These are phyloP conservation scores for Anastrepha obliqua DNA, from an alignment of 1,140 invertebrate genomes.

Conservation along the genomic window DNA sequence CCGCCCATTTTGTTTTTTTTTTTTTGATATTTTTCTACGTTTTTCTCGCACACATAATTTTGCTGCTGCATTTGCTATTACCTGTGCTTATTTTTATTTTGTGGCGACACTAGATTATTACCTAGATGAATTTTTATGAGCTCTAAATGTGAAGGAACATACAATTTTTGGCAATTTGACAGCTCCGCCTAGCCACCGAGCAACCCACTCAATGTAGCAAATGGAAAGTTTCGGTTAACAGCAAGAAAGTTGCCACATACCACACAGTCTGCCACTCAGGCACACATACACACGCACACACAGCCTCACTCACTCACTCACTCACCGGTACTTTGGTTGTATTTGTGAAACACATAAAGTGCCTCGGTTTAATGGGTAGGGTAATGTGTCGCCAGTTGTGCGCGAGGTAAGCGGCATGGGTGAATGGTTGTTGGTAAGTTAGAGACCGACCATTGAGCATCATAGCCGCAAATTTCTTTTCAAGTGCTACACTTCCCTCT, in stretches of 20 bases:
- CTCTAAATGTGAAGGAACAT: slow-evolving; percentile 10
- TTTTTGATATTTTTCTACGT: background rate
- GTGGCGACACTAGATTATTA: slow-evolving; percentile 55
- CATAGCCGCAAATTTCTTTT: slow-evolving; percentile 21
- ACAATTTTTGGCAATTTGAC: slow-evolving; percentile 32
- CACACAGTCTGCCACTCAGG: slow-evolving; percentile 44
- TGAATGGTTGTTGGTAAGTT: background rate
- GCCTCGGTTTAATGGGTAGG: background rate
- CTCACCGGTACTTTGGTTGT: slow-evolving; percentile 33
- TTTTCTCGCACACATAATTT: background rate
- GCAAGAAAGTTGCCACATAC: slow-evolving; percentile 54
- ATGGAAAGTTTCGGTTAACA: slow-evolving; percentile 23
- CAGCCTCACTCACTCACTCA: slow-evolving; percentile 23
- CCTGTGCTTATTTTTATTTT: slow-evolving; percentile 19
- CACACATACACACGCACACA: slow-evolving; percentile 10
- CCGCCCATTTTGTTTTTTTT: too few relatives aligned
- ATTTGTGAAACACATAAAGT: slow-evolving; percentile 1
- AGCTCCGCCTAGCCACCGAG: background rate
- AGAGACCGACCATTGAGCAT: background rate
- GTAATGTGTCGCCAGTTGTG: background rate
- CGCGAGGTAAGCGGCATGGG: too few relatives aligned
- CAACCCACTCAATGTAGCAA: slow-evolving; percentile 30
- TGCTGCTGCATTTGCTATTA: slow-evolving; percentile 33
- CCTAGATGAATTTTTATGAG: slow-evolving; percentile 55
- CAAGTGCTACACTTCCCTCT: background rate